phyloP scores from a whole-genome alignment of 2,797 vertebrate genomes.

The Pipistrellus pygmaeus region DNA sequence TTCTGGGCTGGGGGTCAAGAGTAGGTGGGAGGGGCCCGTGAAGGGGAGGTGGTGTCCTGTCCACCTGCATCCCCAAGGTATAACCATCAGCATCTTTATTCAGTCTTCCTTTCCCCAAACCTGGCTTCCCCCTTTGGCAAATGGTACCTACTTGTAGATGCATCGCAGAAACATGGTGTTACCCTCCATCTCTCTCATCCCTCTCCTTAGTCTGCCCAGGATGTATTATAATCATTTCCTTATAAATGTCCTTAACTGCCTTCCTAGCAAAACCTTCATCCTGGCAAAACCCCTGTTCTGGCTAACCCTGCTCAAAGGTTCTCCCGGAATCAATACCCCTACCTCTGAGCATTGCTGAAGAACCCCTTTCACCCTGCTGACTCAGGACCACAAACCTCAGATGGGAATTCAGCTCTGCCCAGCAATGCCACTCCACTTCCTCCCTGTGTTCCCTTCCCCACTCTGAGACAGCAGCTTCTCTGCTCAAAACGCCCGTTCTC shows the following conservation, averaged over 20 bases:
- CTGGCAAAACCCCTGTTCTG: background rate
- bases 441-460: background rate
- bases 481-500: background rate
- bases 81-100: accelerated
- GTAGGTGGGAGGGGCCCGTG: background rate
- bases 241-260: background rate
- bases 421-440: background rate
- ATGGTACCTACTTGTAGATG: background rate
- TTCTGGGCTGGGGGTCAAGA: background rate
- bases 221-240: background rate
- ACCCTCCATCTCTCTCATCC: background rate
- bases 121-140: background rate
- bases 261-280: background rate
- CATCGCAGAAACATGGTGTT: background rate
- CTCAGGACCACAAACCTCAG: background rate
- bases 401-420: background rate
- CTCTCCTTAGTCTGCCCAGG: background rate
- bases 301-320: background rate
- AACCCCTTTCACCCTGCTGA: background rate
- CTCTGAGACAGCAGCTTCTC: background rate
- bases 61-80: background rate
- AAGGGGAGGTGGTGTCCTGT: accelerated
- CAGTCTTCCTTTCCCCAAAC: background rate
- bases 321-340: background rate
- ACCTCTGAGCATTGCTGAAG: background rate